Conservation (phyloP, 1,140 invertebrate genomes). For the Drosophila baimaii region DNA sequence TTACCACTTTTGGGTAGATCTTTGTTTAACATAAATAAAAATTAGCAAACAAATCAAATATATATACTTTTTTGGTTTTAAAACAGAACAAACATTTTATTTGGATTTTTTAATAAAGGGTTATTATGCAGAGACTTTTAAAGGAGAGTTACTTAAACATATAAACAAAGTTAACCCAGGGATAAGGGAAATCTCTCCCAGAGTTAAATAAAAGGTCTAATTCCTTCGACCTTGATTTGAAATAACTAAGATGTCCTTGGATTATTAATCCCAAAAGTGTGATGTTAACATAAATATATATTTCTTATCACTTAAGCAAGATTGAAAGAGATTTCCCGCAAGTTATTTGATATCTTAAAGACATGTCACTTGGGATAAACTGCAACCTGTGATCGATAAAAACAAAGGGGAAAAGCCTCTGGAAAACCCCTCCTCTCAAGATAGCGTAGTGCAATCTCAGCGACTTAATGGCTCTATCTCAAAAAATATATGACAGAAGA, state of each 20-base stretch:
- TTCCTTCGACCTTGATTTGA: neutral
- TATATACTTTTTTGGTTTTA: neutral
- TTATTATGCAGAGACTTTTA: neutral
- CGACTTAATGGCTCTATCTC: constrained; percentile 31
- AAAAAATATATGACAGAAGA: constrained; percentile 30
- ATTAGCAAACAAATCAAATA: constrained; percentile 3
- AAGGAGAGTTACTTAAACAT: neutral
- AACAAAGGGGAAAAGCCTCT: neutral
- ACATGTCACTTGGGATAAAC: constrained; percentile 24
- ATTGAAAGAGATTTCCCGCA: neutral
- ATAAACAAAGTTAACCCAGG: neutral
- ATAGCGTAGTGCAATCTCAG: constrained; percentile 37
- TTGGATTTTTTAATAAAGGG: too few species aligned
- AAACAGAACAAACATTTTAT: neutral
- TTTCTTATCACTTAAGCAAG: constrained; percentile 8
- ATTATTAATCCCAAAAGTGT: neutral
- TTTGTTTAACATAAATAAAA: neutral
- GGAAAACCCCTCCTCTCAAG: constrained; percentile 30
- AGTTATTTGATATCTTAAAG: neutral
- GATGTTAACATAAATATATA: neutral
- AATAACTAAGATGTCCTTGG: neutral
- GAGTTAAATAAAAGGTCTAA: too few species aligned
- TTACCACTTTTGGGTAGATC: constrained; percentile 67
- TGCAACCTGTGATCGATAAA: neutral
- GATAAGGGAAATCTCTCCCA: neutral